Conservation (phyloP, 2,888 invertebrate species). For the Drosophila silvestris region DNA sequence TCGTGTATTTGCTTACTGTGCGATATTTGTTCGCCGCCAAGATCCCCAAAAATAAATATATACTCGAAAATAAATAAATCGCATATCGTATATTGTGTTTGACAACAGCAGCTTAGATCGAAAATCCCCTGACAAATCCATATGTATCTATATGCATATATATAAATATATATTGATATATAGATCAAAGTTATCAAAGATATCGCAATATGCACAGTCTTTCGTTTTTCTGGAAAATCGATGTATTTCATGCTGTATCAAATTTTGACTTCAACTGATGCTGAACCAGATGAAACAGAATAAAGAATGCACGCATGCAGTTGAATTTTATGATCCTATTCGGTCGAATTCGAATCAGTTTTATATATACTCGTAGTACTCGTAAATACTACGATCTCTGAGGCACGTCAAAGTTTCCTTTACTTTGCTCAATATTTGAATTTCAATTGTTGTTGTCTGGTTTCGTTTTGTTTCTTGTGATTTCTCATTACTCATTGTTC, state of each 20-base stretch:
- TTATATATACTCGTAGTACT: not conserved
- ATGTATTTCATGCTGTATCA: not conserved
- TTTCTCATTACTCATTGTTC: constrained; percentile 55
- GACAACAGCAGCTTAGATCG: constrained; percentile 39
- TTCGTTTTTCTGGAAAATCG: not conserved
- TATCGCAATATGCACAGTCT: not conserved
- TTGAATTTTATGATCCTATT: constrained; percentile 9
- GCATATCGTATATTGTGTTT: not conserved
- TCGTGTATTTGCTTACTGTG: constrained; percentile 17
- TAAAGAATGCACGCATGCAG: not conserved
- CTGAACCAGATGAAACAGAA: constrained; percentile 8
- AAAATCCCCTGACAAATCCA: constrained; percentile 26
- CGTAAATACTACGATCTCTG: not conserved
- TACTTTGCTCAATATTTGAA: constrained; percentile 6
- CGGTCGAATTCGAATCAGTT: constrained; percentile 11
- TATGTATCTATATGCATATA: not conserved
- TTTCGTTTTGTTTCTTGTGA: constrained; percentile 18
- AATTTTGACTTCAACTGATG: not conserved
- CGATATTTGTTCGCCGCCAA: not conserved
- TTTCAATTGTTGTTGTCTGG: not conserved
- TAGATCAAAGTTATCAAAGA: constrained; percentile 5
- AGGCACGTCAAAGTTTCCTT: not conserved
- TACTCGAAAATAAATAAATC: constrained; percentile 3
- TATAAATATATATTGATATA: not conserved
- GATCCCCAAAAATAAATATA: not conserved